Evolutionary conservation across 2,888 invertebrate genomes (phyloP).

Genomic region (Pachliopta kotzebuea): DNA sequence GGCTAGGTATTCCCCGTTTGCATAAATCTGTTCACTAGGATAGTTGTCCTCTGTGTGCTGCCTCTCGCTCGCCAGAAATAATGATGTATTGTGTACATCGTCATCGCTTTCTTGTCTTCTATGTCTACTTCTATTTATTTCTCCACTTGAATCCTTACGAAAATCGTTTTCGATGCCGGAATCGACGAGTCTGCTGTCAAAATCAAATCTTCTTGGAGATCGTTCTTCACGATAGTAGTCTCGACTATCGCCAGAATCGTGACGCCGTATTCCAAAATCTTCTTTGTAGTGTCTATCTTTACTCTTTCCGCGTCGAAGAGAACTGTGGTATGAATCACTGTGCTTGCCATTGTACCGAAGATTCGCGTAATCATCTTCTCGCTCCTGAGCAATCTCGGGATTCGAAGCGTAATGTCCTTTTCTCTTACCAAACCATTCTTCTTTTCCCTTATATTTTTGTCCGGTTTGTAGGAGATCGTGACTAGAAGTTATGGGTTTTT

Average conservation of each 20-base stretch:
- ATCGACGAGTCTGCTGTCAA: constrained; percentile 84
- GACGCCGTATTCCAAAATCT: constrained; percentile 62
- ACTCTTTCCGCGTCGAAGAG: constrained; percentile 81
- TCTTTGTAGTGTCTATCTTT: constrained; percentile 64
- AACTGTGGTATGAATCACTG: constrained; percentile 80
- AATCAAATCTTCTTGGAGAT: constrained; percentile 70
- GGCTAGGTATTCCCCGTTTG: constrained; percentile 65
- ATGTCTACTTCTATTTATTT: constrained; percentile 60
- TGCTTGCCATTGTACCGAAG: constrained; percentile 62
- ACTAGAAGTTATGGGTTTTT: constrained; percentile 72
- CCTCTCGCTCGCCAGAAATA: constrained; percentile 86
- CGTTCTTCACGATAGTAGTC: constrained; percentile 68
- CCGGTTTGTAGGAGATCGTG: constrained; percentile 68
- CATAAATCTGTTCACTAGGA: constrained; percentile 71
- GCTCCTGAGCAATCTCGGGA: constrained; percentile 80
- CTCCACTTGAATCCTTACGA: constrained; percentile 84
- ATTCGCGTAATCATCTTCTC: constrained; percentile 73
- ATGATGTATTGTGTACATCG: constrained; percentile 84
- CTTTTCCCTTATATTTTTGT: constrained; percentile 71
- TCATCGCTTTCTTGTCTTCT: constrained; percentile 83
- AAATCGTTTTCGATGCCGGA: constrained; percentile 92
- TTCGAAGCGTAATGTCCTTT: constrained; percentile 82
- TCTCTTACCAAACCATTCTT: constrained; percentile 66
- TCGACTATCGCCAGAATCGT: constrained; percentile 75
- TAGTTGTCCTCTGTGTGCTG: constrained; percentile 85